A percentile compares a stretch with the other conserved stretches of the same genome.
Evolutionary conservation across 2,888 invertebrate genomes (phyloP).

Genomic region (Meliscaeva auricollis): DNA sequence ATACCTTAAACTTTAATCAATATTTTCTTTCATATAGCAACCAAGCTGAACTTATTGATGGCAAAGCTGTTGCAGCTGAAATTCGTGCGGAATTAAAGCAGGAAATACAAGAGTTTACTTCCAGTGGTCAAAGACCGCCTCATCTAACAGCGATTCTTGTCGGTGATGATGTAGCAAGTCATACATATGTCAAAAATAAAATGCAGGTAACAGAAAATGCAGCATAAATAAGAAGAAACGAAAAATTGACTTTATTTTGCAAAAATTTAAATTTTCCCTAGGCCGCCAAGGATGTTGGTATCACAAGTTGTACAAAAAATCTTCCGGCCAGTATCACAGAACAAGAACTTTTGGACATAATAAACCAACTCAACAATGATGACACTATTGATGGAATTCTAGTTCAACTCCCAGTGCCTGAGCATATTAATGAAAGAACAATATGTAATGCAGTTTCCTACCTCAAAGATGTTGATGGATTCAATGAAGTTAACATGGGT

Average conservation of each 20-base stretch:
- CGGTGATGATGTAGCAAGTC: slow-evolving; percentile 92
- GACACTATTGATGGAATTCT: slow-evolving; percentile 91
- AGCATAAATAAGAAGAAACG: neutral
- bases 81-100: slow-evolving; percentile 87
- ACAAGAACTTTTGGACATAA: slow-evolving; percentile 86
- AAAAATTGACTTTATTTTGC: neutral
- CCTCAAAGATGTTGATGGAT: slow-evolving; percentile 94
- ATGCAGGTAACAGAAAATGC: slow-evolving; percentile 83
- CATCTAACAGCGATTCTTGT: slow-evolving; percentile 91
- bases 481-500: slow-evolving; percentile 92
- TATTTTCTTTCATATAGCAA: slow-evolving; percentile 24
- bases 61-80: slow-evolving; percentile 88
- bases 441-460: slow-evolving; percentile 90
- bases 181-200: slow-evolving; percentile 92
- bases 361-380: slow-evolving; percentile 88
- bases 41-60: slow-evolving; percentile 88
- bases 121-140: slow-evolving; percentile 87
- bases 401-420: slow-evolving; percentile 91
- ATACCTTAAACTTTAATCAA: no score
- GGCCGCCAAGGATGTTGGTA: slow-evolving; percentile 86
- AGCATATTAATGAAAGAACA: slow-evolving; percentile 88
- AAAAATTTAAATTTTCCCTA: slow-evolving; percentile 1
- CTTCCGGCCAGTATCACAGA: slow-evolving; percentile 86
- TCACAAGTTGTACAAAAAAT: slow-evolving; percentile 87
- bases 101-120: slow-evolving; percentile 87